phyloP scores from a whole-genome alignment of 2,888 invertebrate genomes.

The Andrena camellia region DNA sequence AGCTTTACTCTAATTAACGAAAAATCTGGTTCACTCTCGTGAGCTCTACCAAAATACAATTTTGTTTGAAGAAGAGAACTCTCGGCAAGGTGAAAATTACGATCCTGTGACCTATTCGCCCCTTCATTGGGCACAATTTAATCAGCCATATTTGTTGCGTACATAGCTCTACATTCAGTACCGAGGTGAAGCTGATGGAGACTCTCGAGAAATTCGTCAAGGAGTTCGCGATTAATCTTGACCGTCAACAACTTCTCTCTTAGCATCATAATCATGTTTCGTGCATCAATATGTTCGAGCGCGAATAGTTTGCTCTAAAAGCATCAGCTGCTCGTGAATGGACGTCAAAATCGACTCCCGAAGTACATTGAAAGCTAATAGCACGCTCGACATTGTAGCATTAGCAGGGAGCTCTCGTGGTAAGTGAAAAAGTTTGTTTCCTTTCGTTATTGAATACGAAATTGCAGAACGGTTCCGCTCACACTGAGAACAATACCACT shows the following conservation, averaged over 20 bases:
- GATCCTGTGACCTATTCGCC: not conserved
- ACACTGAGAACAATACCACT: not conserved
- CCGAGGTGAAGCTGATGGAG: not conserved
- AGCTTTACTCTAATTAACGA: not conserved
- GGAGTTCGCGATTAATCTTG: constrained; percentile 27
- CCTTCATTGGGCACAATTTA: not conserved
- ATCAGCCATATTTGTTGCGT: not conserved
- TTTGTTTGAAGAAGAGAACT: not conserved
- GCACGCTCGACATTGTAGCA: constrained; percentile 15
- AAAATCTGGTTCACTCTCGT: not conserved
- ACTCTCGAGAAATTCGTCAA: not conserved
- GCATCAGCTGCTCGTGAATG: constrained; percentile 37
- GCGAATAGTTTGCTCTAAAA: constrained; percentile 27
- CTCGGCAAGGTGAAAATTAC: not conserved
- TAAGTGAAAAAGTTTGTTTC: constrained; percentile 57
- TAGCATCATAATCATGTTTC: constrained; percentile 32
- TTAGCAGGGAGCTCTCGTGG: constrained; percentile 41
- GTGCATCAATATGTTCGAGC: constrained; percentile 18
- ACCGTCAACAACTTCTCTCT: constrained; percentile 29
- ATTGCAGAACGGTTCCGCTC: constrained; percentile 2
- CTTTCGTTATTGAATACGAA: constrained; percentile 34
- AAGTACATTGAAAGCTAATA: constrained; percentile 11
- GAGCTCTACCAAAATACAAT: not conserved
- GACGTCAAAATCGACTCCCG: constrained; percentile 28
- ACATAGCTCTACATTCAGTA: not conserved